Percentiles rank a stretch among this genome's conserved stretches.
Evolutionary conservation across 2,113 vertebrate genomes (phyloP).

Genomic region (Poicephalus gulielmi): DNA sequence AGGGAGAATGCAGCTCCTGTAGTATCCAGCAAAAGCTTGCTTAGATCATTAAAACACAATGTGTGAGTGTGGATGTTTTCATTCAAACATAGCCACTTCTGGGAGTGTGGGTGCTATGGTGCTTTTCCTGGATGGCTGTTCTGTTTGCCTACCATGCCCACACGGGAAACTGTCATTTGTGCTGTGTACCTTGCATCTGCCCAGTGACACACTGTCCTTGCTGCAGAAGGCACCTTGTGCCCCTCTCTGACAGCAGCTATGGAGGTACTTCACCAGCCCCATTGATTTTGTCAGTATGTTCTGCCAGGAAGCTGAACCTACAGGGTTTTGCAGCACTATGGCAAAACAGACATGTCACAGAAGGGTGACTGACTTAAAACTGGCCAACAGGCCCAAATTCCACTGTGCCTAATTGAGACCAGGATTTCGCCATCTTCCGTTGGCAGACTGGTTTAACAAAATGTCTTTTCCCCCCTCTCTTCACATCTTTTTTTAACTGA

Average conservation of each 20-base stretch:
- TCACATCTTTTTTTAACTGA: background rate
- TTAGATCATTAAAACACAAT: background rate
- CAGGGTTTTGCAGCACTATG: background rate
- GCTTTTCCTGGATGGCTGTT: background rate
- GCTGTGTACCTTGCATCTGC: background rate
- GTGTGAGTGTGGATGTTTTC: background rate
- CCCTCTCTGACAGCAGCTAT: background rate
- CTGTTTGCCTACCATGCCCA: background rate
- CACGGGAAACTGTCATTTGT: background rate
- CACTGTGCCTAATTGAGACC: background rate
- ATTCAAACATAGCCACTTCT: background rate
- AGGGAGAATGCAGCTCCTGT: background rate
- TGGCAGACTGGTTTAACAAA: background rate
- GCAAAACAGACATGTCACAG: background rate
- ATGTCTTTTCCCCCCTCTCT: accelerated
- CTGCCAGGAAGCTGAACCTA: background rate
- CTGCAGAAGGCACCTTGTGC: background rate
- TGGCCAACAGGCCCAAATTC: background rate
- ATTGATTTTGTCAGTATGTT: background rate
- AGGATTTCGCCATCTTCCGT: background rate
- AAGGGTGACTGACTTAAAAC: background rate
- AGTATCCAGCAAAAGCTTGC: background rate
- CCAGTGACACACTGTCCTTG: background rate
- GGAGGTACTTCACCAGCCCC: background rate
- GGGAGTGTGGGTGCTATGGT: background rate